A percentile compares a stretch with the other conserved stretches of the same genome.
These are phyloP conservation scores for Linyphia triangularis DNA, from an alignment of 2,888 invertebrate genomes.

Conservation along the genomic window DNA sequence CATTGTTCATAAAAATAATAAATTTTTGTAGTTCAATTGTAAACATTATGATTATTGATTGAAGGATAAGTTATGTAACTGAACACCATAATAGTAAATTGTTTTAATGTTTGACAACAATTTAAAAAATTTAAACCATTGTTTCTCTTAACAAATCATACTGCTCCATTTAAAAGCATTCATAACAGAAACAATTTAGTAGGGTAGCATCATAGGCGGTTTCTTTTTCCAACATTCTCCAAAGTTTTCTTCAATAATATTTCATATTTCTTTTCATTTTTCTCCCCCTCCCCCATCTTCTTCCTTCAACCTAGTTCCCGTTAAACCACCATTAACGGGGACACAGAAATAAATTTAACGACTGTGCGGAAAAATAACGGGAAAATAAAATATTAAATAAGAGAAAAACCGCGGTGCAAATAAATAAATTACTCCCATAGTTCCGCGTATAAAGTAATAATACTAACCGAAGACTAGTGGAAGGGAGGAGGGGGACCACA, in stretches of 20 bases:
- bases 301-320: background rate
- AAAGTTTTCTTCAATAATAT: slow-evolving; percentile 49
- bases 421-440: slow-evolving; percentile 67
- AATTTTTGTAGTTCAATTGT: too few species aligned
- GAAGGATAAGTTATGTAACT: too few species aligned
- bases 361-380: slow-evolving; percentile 27
- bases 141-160: background rate
- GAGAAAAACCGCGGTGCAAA: slow-evolving; percentile 20
- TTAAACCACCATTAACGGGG: slow-evolving; percentile 63
- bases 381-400: slow-evolving; percentile 32
- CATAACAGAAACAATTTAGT: slow-evolving; percentile 60
- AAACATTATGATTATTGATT: too few species aligned
- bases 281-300: background rate
- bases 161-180: background rate
- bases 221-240: slow-evolving; percentile 8
- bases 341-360: slow-evolving; percentile 63
- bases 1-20: too few species aligned
- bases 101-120: background rate
- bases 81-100: too few species aligned
- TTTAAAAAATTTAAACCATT: background rate
- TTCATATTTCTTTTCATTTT: slow-evolving; percentile 59
- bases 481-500: slow-evolving; percentile 2
- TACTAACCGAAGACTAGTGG: slow-evolving; percentile 12
- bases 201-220: slow-evolving; percentile 15
- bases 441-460: slow-evolving; percentile 29